These are phyloP conservation scores for Formica aserva DNA, from an alignment of 2,888 invertebrate species.

Conservation along the genomic window DNA sequence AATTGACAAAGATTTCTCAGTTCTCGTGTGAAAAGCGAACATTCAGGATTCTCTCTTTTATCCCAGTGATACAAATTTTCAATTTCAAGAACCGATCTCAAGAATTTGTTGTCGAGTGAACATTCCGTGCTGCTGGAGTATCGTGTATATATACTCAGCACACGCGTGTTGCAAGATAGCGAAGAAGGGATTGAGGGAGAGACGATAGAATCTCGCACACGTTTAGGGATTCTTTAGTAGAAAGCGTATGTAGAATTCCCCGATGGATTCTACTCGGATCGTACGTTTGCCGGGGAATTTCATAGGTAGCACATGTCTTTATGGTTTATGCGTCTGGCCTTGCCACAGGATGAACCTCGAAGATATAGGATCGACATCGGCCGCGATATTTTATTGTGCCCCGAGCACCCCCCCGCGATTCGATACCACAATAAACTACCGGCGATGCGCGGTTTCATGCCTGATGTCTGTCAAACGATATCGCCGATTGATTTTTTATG, in stretches of 20 bases:
- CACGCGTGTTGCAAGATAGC: background rate
- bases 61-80: background rate
- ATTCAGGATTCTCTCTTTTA: background rate
- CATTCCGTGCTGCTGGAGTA: background rate
- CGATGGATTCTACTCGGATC: slow-evolving; percentile 60
- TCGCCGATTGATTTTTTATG: slow-evolving; percentile 56
- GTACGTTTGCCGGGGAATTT: slow-evolving; percentile 67
- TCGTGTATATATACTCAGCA: background rate
- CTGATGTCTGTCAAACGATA: slow-evolving; percentile 50
- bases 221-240: slow-evolving; percentile 59
- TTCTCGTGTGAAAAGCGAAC: background rate
- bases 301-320: slow-evolving; percentile 76
- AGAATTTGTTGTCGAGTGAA: background rate
- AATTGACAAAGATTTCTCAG: background rate
- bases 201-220: slow-evolving; percentile 60
- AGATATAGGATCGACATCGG: slow-evolving; percentile 67
- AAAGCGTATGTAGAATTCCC: slow-evolving; percentile 61
- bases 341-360: slow-evolving; percentile 65
- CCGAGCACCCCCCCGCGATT: slow-evolving; percentile 55
- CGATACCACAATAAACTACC: slow-evolving; percentile 60
- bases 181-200: background rate
- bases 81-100: background rate
- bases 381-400: slow-evolving; percentile 72
- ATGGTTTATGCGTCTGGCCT: slow-evolving; percentile 80
- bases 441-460: slow-evolving; percentile 23